These are phyloP conservation scores for Hippocampus kuda DNA, from an alignment of 2,797 vertebrate genomes.

Conservation along the genomic window DNA sequence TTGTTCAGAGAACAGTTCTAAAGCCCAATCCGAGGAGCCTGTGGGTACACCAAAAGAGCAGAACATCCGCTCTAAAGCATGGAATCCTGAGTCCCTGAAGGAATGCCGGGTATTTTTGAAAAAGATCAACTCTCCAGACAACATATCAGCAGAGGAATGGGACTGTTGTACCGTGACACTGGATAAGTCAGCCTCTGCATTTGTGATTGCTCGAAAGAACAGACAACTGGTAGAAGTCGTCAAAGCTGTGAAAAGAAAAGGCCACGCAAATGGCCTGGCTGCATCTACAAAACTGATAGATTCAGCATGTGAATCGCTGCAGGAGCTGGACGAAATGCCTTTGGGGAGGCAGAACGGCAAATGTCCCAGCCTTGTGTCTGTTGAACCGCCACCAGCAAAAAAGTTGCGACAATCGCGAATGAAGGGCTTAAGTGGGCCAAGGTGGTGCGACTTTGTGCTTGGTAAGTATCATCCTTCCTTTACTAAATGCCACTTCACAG, in stretches of 20 bases:
- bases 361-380: conserved; percentile 36
- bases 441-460: conserved; percentile 81
- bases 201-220: conserved; percentile 42
- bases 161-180: conserved; percentile 70
- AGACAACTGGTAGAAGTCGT: conserved; percentile 41
- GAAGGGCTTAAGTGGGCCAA: conserved; percentile 61
- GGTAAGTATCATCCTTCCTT: conserved; percentile 67
- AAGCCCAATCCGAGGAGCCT: conserved; percentile 52
- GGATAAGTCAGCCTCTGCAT: conserved; percentile 55
- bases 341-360: conserved; percentile 44
- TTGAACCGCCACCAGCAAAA: conserved; percentile 61
- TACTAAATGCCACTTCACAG: conserved; percentile 2
- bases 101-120: conserved; percentile 92
- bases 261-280: conserved; percentile 23
- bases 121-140: conserved; percentile 83
- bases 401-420: conserved; percentile 68
- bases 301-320: conserved; percentile 30
- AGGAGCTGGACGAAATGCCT: conserved; percentile 26
- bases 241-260: conserved; percentile 58
- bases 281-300: conserved; percentile 21
- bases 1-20: conserved; percentile 23
- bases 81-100: conserved; percentile 81
- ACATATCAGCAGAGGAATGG: conserved; percentile 60
- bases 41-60: conserved; percentile 51
- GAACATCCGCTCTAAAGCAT: conserved; percentile 64